These are phyloP conservation scores for Drosophila murphyi DNA, from an alignment of 1,140 invertebrate genomes.

Conservation along the genomic window DNA sequence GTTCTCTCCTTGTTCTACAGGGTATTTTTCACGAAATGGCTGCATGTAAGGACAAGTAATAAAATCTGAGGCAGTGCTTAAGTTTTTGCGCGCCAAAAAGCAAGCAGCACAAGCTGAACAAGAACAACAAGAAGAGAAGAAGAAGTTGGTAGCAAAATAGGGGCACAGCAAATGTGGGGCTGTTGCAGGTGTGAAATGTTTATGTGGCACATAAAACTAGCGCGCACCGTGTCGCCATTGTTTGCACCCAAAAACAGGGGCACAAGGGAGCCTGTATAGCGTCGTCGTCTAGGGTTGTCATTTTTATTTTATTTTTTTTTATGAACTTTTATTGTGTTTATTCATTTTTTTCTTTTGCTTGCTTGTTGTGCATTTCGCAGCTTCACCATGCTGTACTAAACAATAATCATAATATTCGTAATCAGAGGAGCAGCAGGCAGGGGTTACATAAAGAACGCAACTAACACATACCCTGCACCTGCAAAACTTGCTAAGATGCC, in stretches of 20 bases:
- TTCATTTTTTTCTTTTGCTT: constrained; percentile 30
- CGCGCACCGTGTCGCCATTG: constrained; percentile 64
- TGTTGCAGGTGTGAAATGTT: constrained; percentile 54
- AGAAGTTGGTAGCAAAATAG: neutral
- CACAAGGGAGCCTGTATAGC: neutral
- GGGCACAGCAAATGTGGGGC: no score
- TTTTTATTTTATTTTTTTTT: constrained; percentile 73
- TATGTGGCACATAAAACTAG: constrained; percentile 78
- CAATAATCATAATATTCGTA: constrained; percentile 82
- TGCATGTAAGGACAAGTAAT: constrained; percentile 61
- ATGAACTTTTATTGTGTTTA: constrained; percentile 74
- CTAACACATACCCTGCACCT: neutral
- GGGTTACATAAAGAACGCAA: constrained; percentile 20
- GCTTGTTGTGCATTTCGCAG: constrained; percentile 13
- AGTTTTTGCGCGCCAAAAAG: constrained; percentile 77
- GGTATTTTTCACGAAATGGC: constrained; percentile 13
- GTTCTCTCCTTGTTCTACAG: neutral
- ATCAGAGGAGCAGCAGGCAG: constrained; percentile 54
- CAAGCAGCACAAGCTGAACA: constrained; percentile 40
- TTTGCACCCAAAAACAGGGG: constrained; percentile 30
- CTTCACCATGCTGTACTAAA: constrained; percentile 50
- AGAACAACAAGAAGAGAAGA: neutral
- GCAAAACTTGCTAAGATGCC: no score
- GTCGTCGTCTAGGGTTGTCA: constrained; percentile 28
- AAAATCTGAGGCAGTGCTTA: constrained; percentile 62